Conservation (phyloP, 1,140 invertebrate genomes). For the Adoxophyes honmai region DNA sequence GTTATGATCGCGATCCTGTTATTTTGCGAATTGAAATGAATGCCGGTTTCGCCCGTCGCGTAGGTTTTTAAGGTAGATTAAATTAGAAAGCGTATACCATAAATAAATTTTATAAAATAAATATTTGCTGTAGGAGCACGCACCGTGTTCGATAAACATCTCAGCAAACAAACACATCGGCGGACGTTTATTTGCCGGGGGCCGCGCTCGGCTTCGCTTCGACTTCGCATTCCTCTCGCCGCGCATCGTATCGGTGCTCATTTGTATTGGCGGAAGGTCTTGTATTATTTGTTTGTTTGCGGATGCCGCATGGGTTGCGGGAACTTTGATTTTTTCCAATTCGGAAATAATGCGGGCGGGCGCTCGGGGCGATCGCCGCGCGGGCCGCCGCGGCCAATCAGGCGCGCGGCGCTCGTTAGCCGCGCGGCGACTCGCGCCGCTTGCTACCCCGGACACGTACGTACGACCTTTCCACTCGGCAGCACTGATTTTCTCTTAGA, state of each 20-base stretch:
- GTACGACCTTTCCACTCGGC: slow-evolving; percentile 63
- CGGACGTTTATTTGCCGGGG: slow-evolving; percentile 68
- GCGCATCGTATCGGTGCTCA: slow-evolving; percentile 62
- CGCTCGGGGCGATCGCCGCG: slow-evolving; percentile 46
- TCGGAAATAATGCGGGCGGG: slow-evolving; percentile 67
- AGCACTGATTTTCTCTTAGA: slow-evolving; percentile 62
- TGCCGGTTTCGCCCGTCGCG: not conserved
- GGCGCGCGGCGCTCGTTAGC: slow-evolving; percentile 63
- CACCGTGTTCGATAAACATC: slow-evolving; percentile 65
- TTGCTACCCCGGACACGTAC: slow-evolving; percentile 67
- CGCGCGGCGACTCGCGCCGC: slow-evolving; percentile 42
- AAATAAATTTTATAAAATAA: slow-evolving; percentile 15
- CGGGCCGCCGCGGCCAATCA: slow-evolving; percentile 15
- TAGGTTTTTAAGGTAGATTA: slow-evolving; percentile 11
- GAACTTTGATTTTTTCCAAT: slow-evolving; percentile 73
- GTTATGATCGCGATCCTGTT: slow-evolving; percentile 1
- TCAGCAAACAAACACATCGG: slow-evolving; percentile 70
- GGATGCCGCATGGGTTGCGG: slow-evolving; percentile 59
- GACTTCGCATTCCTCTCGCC: slow-evolving; percentile 56
- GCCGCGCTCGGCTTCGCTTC: slow-evolving; percentile 57
- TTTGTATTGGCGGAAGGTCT: slow-evolving; percentile 67
- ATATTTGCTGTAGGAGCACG: slow-evolving; percentile 48
- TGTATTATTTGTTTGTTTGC: slow-evolving; percentile 75
- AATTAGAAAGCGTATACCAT: slow-evolving; percentile 22
- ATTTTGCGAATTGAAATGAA: slow-evolving; percentile 16